Evolutionary conservation across 2,113 vertebrate species (phyloP).

Genomic region (Gallinago media): DNA sequence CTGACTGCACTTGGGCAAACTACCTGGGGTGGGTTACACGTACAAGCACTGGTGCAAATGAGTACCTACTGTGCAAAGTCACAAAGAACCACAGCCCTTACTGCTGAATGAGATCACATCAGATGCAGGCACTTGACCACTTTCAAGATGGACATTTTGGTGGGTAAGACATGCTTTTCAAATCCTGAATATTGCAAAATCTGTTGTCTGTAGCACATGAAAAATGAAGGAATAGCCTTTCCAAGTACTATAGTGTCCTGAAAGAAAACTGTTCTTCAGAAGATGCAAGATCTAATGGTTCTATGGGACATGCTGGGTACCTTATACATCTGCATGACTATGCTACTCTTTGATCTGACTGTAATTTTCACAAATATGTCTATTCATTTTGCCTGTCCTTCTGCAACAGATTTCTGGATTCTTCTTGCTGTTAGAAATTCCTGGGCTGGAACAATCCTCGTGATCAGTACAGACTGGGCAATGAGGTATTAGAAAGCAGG

Average conservation of each 20-base stretch:
- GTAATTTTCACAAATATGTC: not conserved
- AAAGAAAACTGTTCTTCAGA: not conserved
- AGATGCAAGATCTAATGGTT: not conserved
- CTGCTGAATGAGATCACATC: not conserved
- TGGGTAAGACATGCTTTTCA: not conserved
- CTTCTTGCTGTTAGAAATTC: not conserved
- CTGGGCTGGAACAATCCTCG: too few relatives aligned
- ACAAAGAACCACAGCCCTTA: not conserved
- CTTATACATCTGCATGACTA: not conserved
- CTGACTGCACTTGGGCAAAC: not conserved
- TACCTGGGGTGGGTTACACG: not conserved
- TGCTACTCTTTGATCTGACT: not conserved
- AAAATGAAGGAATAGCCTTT: not conserved
- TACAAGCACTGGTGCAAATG: not conserved
- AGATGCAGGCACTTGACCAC: fast-evolving
- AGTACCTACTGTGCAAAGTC: not conserved
- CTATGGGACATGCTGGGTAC: not conserved
- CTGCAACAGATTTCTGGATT: not conserved
- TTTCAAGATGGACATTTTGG: not conserved
- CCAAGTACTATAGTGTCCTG: not conserved
- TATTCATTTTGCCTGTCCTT: not conserved
- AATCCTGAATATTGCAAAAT: not conserved
- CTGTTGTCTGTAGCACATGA: not conserved
- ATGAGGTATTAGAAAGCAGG: too few relatives aligned
- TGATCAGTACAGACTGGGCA: too few relatives aligned